These are phyloP conservation scores for Lobophora halterata DNA, from an alignment of 2,888 invertebrate genomes.

Conservation along the genomic window DNA sequence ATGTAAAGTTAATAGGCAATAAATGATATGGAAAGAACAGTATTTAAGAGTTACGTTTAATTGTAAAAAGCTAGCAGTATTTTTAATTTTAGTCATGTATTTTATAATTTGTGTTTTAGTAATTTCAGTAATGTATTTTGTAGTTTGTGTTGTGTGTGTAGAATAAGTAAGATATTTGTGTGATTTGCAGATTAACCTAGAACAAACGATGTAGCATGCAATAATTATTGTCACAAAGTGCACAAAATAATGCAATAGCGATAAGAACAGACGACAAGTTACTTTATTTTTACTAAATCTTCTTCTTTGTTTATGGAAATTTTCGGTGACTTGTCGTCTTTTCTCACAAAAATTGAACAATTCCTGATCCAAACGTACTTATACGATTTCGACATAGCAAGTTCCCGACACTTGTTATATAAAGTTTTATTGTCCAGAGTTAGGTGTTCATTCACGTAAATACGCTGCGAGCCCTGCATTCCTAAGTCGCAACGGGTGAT, in stretches of 20 bases:
- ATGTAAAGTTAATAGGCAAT: no score
- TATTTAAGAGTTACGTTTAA: conserved; percentile 2
- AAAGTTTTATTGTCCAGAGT: conserved; percentile 6
- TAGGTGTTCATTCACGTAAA: conserved; percentile 10
- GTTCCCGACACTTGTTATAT: conserved; percentile 2
- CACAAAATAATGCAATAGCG: no score
- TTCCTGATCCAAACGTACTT: conserved; percentile 7
- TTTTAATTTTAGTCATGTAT: background rate
- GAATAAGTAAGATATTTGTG: no score
- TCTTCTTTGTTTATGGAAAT: conserved; percentile 6
- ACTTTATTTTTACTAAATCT: conserved; percentile 9
- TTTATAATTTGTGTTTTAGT: no score
- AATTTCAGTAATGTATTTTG: no score
- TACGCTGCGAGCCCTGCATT: conserved; percentile 17
- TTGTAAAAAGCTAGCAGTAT: background rate
- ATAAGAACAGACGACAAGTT: conserved; percentile 8
- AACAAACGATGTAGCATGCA: no score
- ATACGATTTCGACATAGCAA: background rate
- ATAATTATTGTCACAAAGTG: no score
- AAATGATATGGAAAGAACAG: no score
- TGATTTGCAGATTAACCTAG: no score
- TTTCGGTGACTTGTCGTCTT: conserved; percentile 14
- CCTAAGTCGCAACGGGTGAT: conserved; percentile 11
- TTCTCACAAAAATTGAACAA: conserved; percentile 17
- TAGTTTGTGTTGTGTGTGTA: no score